Conservation (phyloP, 2,797 vertebrate genomes). For the Thunnus albacares region DNA sequence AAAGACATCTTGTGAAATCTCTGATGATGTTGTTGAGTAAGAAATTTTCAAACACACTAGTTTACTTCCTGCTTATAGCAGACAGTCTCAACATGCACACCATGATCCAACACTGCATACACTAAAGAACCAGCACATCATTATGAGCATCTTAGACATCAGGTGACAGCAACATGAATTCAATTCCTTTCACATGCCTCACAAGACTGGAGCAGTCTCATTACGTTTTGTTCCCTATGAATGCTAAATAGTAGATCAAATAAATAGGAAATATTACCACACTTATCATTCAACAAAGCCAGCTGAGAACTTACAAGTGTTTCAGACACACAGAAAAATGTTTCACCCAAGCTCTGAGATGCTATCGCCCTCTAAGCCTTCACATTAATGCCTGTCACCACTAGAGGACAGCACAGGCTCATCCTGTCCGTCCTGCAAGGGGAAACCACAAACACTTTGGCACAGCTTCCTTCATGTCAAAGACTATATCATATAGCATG, state of each 20-base stretch:
- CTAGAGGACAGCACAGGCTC: conserved; percentile 57
- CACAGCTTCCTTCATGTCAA: conserved; percentile 17
- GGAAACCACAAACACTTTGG: conserved; percentile 34
- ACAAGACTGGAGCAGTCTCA: conserved; percentile 15
- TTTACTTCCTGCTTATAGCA: conserved; percentile 24
- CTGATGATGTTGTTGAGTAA: conserved; percentile 11
- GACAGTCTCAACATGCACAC: conserved; percentile 19
- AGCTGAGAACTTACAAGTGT: background rate
- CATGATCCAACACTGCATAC: background rate
- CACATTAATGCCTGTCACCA: conserved; percentile 28
- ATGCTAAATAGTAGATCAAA: conserved; percentile 50
- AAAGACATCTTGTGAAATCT: conserved; percentile 37
- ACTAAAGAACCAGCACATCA: conserved; percentile 30
- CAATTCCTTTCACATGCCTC: conserved; percentile 21
- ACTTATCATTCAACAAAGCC: conserved; percentile 10
- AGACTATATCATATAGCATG: background rate
- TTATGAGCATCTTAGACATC: conserved; percentile 26
- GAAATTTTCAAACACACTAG: conserved; percentile 27
- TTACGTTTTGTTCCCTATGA: background rate
- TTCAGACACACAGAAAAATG: conserved; percentile 10
- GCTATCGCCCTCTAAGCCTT: background rate
- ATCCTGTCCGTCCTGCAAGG: conserved; percentile 1
- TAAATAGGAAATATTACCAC: conserved; percentile 50
- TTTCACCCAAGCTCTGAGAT: background rate
- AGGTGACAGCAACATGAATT: conserved; percentile 32